phyloP scores from a whole-genome alignment of 1,140 invertebrate genomes.

The Trypoxylus dichotomus region DNA sequence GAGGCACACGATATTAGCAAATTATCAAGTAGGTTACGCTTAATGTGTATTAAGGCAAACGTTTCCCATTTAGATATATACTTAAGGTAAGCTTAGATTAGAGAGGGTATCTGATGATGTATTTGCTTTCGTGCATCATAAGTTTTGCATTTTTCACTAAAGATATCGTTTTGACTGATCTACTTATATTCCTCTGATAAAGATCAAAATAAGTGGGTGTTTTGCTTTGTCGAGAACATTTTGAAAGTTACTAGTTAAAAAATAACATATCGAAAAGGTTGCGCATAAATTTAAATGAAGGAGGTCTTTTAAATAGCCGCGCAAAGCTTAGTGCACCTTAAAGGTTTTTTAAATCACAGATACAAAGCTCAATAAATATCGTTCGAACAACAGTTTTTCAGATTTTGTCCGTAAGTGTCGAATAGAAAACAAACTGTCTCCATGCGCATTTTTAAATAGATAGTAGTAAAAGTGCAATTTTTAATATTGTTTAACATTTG shows the following conservation, averaged over 20 bases:
- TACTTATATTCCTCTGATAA: not conserved
- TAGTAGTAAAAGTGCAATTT: too few relatives aligned
- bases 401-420: too few relatives aligned
- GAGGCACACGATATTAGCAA: constrained; percentile 10
- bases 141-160: not conserved
- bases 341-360: too few relatives aligned
- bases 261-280: not conserved
- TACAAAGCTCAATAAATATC: too few relatives aligned
- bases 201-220: constrained; percentile 2
- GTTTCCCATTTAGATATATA: not conserved
- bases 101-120: constrained; percentile 18
- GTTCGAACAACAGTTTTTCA: too few relatives aligned
- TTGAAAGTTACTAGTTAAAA: not conserved
- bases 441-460: too few relatives aligned
- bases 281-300: too few relatives aligned
- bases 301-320: too few relatives aligned
- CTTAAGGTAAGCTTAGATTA: constrained; percentile 9
- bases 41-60: constrained; percentile 9
- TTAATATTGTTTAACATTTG: too few relatives aligned
- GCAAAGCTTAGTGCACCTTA: too few relatives aligned
- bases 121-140: constrained; percentile 18
- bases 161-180: not conserved
- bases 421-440: too few relatives aligned
- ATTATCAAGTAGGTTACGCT: constrained; percentile 1
- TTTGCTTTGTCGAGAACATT: not conserved